Evolutionary conservation across 2,113 vertebrate genomes (phyloP), one percentile per base, ranked within the genome.

Genomic region (Bubo bubo): DNA sequence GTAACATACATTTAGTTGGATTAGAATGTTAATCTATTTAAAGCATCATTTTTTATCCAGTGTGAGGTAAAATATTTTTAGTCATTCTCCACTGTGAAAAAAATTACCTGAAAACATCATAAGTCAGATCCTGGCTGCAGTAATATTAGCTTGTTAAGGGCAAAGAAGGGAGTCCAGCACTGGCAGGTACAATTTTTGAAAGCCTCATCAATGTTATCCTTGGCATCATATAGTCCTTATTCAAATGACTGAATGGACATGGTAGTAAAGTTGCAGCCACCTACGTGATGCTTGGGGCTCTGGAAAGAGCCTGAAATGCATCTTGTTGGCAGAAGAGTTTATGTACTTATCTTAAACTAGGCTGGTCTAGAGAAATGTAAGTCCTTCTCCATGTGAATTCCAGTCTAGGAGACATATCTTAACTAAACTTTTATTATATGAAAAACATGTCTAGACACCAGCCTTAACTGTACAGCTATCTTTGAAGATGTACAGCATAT

Each of bases 391-490:
- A 26, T 5, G 7, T 85, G 84, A 85, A 87, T 85, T 82, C 37
- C 53, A 91, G 62, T 39, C 66, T 64, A 89, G 79, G 56, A 93
- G 68, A 92, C 56, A 37, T 14, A 59, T 10, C 74, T 68, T 92
- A 81, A 91, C 75, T 52, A 60, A 86, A 47, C 63, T 74, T 93
- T 64, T 63, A 86, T 64, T 89, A 49, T 49, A 87, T 56, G 52
- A 87, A 95, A 97, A 90, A 28, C 49, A 32, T 91, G 80, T 95
- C 88, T 97, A 95, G 86, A 91, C 80, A 91, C 24, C 79, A 75
- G 60, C 64, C 43, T 91, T 49, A 79, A 45, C 68, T 45, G 83
- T 52, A 79, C 83, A 92, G 70, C 53, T 86, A 0, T 75, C 83
- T 95, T 93, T 95, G 68, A 94, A 92, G 80, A 79, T 16, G 53